Conservation (phyloP, 2,888 invertebrate genomes). For the Ophion costatus region DNA sequence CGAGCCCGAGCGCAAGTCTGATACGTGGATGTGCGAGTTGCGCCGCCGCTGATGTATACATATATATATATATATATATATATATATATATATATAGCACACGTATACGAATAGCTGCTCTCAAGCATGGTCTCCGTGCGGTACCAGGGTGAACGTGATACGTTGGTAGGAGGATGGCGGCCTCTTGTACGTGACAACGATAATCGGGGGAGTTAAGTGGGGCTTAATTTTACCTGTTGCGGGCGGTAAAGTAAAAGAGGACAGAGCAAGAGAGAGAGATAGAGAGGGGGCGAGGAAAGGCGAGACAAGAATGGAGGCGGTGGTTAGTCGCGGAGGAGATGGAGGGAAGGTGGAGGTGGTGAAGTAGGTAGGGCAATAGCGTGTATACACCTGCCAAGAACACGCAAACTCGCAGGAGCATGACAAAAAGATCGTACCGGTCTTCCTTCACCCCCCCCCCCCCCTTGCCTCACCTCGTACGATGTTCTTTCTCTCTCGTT, state of each 20-base stretch:
- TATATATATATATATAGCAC: neutral
- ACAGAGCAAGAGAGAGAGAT: slow-evolving; percentile 53
- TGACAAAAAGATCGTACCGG: slow-evolving; percentile 68
- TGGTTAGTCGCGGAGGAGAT: slow-evolving; percentile 63
- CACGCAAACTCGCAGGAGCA: slow-evolving; percentile 73
- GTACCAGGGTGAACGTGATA: slow-evolving; percentile 49
- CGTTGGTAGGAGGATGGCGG: slow-evolving; percentile 65
- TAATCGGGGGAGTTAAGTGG: slow-evolving; percentile 81
- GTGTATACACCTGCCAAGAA: slow-evolving; percentile 81
- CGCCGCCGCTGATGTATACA: neutral
- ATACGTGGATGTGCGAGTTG: slow-evolving; percentile 27
- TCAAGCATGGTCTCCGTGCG: slow-evolving; percentile 37
- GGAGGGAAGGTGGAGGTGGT: slow-evolving; percentile 59
- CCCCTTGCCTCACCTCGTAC: neutral
- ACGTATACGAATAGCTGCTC: too few species aligned
- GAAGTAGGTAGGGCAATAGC: slow-evolving; percentile 71
- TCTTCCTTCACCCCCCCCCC: slow-evolving; percentile 21
- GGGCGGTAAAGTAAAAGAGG: slow-evolving; percentile 73
- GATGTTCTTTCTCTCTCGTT: too few species aligned
- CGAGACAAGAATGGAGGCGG: slow-evolving; percentile 51
- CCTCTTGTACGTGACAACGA: slow-evolving; percentile 80
- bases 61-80: too few species aligned
- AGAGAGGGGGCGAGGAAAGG: slow-evolving; percentile 49
- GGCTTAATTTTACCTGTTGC: slow-evolving; percentile 81
- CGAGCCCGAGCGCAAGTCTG: slow-evolving; percentile 39